These are phyloP conservation scores for Pithys albifrons DNA, from an alignment of 2,113 vertebrate genomes.

Conservation along the genomic window DNA sequence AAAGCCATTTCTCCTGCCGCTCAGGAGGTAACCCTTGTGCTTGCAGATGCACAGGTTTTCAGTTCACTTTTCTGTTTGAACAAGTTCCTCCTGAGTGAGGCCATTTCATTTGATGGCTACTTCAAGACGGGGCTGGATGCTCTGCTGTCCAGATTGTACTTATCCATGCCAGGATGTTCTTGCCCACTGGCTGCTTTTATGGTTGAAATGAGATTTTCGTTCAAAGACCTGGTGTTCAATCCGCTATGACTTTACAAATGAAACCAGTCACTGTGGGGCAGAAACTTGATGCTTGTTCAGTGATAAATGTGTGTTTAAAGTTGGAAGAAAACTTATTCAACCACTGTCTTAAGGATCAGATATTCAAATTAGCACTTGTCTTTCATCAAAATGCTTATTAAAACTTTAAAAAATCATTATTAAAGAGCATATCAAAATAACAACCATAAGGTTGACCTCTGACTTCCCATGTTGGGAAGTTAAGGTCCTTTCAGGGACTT, in stretches of 20 bases:
- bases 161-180: background rate
- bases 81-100: background rate
- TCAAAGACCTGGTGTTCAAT: constrained; percentile 6
- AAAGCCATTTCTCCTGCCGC: background rate
- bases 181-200: background rate
- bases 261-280: background rate
- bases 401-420: background rate
- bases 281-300: background rate
- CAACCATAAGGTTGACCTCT: background rate
- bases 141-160: background rate
- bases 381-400: background rate
- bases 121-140: background rate
- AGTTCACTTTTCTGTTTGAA: constrained; percentile 12
- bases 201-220: constrained; percentile 23
- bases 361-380: background rate
- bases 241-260: background rate
- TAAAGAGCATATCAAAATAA: background rate
- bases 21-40: background rate
- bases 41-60: background rate
- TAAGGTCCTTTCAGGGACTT: background rate
- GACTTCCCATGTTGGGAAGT: background rate
- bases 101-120: background rate
- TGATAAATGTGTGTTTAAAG: background rate
- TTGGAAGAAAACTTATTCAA: background rate
- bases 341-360: background rate